phyloP scores from a whole-genome alignment of 2,113 vertebrate species.

The Ailurus styani region DNA sequence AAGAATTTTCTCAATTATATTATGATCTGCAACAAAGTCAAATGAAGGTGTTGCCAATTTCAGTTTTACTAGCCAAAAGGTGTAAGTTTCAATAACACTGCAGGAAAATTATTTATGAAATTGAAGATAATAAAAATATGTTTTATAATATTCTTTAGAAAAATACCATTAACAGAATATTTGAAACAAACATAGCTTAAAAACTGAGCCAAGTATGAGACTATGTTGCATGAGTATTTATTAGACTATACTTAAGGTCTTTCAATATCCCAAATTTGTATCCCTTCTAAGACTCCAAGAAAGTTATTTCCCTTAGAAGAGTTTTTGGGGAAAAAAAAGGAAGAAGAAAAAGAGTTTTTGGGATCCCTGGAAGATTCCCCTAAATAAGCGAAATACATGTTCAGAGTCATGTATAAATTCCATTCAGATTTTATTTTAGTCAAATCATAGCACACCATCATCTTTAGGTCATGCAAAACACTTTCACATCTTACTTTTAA shows the following conservation, averaged over 20 bases:
- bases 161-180: neutral
- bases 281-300: neutral
- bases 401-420: neutral
- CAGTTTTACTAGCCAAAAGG: neutral
- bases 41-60: neutral
- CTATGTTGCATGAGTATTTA: neutral
- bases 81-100: neutral
- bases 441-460: neutral
- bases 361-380: neutral
- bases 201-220: neutral
- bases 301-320: neutral
- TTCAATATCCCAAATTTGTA: neutral
- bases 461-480: neutral
- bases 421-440: neutral
- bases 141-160: neutral
- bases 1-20: neutral
- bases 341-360: neutral
- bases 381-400: neutral
- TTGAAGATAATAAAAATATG: neutral
- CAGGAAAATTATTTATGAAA: neutral
- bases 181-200: neutral
- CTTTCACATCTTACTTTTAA: neutral
- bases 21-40: neutral
- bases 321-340: too few species aligned
- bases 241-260: neutral